Percentiles rank a stretch among this genome's conserved stretches.
Evolutionary conservation across 2,113 vertebrate species (phyloP).

Genomic region (Meleagris gallopavo): DNA sequence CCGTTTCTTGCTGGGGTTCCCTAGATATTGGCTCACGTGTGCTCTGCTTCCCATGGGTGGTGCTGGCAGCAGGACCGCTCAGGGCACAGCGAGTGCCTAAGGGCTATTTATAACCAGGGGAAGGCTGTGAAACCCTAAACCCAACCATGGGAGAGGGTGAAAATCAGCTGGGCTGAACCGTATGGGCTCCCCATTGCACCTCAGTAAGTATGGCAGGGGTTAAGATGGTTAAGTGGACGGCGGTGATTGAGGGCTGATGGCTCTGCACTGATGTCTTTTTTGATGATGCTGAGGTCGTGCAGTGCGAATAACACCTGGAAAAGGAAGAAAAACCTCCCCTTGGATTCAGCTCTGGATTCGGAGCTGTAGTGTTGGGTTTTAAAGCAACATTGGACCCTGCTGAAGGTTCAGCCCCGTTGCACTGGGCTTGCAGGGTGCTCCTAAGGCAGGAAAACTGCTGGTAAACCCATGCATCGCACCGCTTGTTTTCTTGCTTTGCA

Average conservation of each 20-base stretch:
- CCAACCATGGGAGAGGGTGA: slow-evolving; percentile 27
- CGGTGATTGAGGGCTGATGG: slow-evolving; percentile 36
- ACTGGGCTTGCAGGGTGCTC: not conserved
- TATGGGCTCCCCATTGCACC: not conserved
- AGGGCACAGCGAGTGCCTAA: not conserved
- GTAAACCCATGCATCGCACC: not conserved
- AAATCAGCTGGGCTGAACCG: slow-evolving; percentile 64
- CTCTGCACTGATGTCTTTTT: not conserved
- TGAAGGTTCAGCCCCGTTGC: not conserved
- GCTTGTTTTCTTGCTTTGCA: not conserved
- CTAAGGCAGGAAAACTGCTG: not conserved
- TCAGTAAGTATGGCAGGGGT: slow-evolving; percentile 54
- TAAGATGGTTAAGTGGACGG: slow-evolving; percentile 49
- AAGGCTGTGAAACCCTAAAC: slow-evolving; percentile 76
- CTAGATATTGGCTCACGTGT: not conserved
- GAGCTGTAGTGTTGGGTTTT: slow-evolving; percentile 36
- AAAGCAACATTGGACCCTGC: slow-evolving; percentile 66
- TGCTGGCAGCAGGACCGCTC: not conserved
- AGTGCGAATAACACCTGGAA: not conserved
- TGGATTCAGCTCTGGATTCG: not conserved
- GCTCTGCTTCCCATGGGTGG: not conserved
- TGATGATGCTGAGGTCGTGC: not conserved
- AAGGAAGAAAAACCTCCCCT: not conserved
- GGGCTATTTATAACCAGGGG: slow-evolving; percentile 71
- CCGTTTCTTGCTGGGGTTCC: not conserved